Percentiles rank a stretch among this genome's conserved stretches.
These are phyloP conservation scores for Drosophila lacicola DNA, from an alignment of 2,888 invertebrate genomes.

Conservation along the genomic window DNA sequence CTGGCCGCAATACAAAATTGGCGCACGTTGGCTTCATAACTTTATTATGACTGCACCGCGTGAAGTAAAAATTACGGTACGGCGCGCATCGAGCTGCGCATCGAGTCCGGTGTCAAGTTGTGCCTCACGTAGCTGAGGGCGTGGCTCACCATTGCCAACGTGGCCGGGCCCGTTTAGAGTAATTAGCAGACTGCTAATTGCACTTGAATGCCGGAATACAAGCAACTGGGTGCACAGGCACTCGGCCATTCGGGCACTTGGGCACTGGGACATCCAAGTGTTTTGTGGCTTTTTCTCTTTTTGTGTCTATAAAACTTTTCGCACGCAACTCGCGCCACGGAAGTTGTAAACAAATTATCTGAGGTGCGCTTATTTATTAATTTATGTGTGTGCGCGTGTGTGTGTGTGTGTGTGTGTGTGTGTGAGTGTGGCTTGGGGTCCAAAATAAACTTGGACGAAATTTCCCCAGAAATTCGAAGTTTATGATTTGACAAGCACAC, in stretches of 20 bases:
- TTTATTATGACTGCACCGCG: conserved; percentile 70
- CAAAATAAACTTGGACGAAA: conserved; percentile 14
- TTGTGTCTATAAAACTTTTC: conserved; percentile 63
- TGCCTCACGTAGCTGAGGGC: conserved; percentile 35
- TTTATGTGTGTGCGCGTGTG: conserved; percentile 13
- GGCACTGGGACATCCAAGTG: conserved; percentile 11
- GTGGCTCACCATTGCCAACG: conserved; percentile 22
- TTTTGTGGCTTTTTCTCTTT: conserved; percentile 19
- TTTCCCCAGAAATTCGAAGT: conserved; percentile 15
- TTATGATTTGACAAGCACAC: conserved; percentile 11
- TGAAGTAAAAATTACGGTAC: conserved; percentile 61
- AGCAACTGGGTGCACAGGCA: conserved; percentile 26
- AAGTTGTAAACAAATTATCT: conserved; percentile 52
- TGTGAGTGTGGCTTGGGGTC: conserved; percentile 11
- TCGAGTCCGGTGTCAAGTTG: conserved; percentile 18
- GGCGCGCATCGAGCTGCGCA: conserved; percentile 11
- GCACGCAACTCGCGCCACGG: conserved; percentile 46
- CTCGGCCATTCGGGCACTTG: conserved; percentile 21
- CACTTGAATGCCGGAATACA: conserved; percentile 67
- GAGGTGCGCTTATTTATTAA: conserved; percentile 27
- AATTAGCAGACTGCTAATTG: conserved; percentile 77
- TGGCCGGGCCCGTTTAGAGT: conserved; percentile 62
- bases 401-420: not conserved
- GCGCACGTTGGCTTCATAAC: conserved; percentile 76
- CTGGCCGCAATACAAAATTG: conserved; percentile 69